Evolutionary conservation across 2,113 vertebrate genomes (phyloP).

Genomic region (Dromaius novaehollandiae): DNA sequence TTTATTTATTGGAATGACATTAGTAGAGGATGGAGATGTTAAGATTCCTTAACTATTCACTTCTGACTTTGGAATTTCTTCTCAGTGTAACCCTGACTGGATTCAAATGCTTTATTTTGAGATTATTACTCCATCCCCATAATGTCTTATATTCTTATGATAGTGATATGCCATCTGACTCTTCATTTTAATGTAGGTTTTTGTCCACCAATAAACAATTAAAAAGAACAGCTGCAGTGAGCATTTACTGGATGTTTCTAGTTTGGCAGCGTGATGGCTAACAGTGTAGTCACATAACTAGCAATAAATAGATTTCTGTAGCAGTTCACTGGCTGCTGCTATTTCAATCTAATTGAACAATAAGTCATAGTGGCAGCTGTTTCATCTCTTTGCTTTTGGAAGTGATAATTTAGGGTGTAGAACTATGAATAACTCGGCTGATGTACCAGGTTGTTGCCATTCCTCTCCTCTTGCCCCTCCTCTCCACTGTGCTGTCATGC

Average conservation of each 20-base stretch:
- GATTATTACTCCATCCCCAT: neutral
- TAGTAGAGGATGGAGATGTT: neutral
- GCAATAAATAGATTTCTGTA: constrained; percentile 12
- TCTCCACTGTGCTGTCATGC: neutral
- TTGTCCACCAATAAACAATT: neutral
- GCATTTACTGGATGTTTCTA: neutral
- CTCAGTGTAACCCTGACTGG: neutral
- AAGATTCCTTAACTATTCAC: neutral
- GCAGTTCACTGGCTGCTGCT: neutral
- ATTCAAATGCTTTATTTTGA: neutral
- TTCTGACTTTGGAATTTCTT: neutral
- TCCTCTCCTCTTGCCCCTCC: neutral
- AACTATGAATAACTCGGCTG: no score
- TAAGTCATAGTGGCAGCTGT: neutral
- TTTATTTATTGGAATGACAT: neutral
- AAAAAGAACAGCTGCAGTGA: neutral
- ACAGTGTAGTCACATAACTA: neutral
- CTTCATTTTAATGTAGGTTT: neutral
- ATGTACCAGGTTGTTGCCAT: neutral
- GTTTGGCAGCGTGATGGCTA: neutral
- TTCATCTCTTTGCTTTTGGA: neutral
- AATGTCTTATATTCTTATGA: neutral
- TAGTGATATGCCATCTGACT: neutral
- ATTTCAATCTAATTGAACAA: neutral
- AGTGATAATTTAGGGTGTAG: neutral